These are phyloP conservation scores for Pteromalus puparum DNA, from an alignment of 1,140 invertebrate genomes.

Conservation along the genomic window DNA sequence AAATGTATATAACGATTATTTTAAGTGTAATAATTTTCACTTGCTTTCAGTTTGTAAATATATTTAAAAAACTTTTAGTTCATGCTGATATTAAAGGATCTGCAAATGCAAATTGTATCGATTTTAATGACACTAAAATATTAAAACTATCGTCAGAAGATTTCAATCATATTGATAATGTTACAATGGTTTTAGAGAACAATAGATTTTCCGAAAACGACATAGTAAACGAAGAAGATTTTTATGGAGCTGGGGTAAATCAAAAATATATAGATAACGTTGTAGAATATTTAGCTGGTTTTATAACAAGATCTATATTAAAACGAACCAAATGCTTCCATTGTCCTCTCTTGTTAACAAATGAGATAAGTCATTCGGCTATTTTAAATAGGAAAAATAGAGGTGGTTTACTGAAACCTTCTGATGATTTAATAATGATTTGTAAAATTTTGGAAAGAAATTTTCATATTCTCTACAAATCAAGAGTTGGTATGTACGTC, in stretches of 20 bases:
- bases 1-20: slow-evolving; percentile 44
- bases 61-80: slow-evolving; percentile 5
- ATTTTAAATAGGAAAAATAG: slow-evolving; percentile 13
- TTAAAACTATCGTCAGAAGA: slow-evolving; percentile 9
- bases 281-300: background rate
- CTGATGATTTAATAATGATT: background rate
- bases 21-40: background rate
- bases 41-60: background rate
- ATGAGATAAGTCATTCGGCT: background rate
- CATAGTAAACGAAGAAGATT: background rate
- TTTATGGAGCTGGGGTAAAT: background rate
- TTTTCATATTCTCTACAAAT: background rate
- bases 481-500: background rate
- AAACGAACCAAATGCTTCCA: background rate
- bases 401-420: slow-evolving; percentile 14
- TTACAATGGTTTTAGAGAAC: background rate
- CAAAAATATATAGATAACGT: slow-evolving; percentile 4
- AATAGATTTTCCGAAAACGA: background rate
- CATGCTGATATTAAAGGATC: background rate
- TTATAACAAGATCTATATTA: background rate
- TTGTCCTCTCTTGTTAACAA: slow-evolving; percentile 5
- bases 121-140: slow-evolving; percentile 14
- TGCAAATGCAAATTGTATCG: slow-evolving; percentile 30
- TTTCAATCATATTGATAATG: background rate
- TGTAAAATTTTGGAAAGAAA: slow-evolving; percentile 21